phyloP scores from a whole-genome alignment of 2,113 vertebrate species.

The Anguilla japonica region DNA sequence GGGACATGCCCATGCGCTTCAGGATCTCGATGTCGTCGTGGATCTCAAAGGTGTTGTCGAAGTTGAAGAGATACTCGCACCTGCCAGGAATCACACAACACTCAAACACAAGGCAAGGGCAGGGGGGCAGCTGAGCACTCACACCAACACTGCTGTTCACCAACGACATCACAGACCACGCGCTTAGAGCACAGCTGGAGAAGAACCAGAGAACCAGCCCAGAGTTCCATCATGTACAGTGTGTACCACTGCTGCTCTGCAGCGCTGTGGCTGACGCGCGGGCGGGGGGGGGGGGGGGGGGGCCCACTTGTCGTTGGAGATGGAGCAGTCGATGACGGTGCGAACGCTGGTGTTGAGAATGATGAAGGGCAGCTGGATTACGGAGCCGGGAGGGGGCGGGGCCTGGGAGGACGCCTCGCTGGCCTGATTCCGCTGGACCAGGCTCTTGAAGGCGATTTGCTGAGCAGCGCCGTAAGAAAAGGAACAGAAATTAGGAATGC shows the following conservation, averaged over 20 bases:
- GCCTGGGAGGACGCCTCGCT: slow-evolving; percentile 74
- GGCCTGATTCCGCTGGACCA: slow-evolving; percentile 83
- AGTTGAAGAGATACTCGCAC: slow-evolving; percentile 87
- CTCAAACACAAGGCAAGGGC: not conserved
- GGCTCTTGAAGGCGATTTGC: slow-evolving; percentile 88
- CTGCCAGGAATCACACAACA: slow-evolving; percentile 54
- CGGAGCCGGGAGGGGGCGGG: slow-evolving; percentile 75
- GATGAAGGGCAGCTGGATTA: slow-evolving; percentile 83
- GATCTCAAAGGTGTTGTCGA: slow-evolving; percentile 85
- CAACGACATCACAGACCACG: not conserved
- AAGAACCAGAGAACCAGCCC: no score
- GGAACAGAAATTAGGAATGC: slow-evolving; percentile 7
- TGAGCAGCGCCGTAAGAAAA: slow-evolving; percentile 45
- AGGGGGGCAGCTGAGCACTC: not conserved
- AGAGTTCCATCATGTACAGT: not conserved
- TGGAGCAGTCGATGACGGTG: slow-evolving; percentile 87
- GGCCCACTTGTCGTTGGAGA: slow-evolving; percentile 85
- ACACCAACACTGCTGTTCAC: not conserved
- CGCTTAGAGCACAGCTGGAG: not conserved
- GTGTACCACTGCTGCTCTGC: not conserved
- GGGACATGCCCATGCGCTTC: slow-evolving; percentile 83
- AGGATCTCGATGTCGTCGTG: slow-evolving; percentile 82
- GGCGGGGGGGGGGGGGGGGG: not conserved
- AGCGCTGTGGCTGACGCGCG: not conserved
- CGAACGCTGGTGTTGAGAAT: slow-evolving; percentile 84